Evolutionary conservation across 2,113 vertebrate species (phyloP).

Genomic region (Lontra canadensis): DNA sequence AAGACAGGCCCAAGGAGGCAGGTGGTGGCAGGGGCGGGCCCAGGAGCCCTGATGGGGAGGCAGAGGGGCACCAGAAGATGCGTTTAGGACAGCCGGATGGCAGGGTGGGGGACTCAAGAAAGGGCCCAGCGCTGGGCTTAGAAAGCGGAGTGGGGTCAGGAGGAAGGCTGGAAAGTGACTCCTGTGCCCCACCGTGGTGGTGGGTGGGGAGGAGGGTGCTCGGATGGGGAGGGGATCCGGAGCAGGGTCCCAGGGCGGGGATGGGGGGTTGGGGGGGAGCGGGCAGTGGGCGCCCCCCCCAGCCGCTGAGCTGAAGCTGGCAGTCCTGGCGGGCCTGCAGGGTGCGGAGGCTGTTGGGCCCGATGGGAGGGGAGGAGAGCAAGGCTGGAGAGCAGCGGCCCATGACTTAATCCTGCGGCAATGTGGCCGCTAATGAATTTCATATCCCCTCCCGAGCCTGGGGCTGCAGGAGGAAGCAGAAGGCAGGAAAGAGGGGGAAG

Average conservation of each 20-base stretch:
- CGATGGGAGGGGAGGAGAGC: not conserved
- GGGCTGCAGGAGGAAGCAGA: not conserved
- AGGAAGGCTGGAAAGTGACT: conserved; percentile 14
- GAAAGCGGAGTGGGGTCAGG: not conserved
- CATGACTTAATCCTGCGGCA: conserved; percentile 44
- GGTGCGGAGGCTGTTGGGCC: not conserved
- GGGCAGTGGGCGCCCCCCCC: too few species aligned
- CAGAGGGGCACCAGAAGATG: not conserved
- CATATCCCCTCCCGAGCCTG: conserved; percentile 56
- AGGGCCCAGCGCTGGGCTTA: too few species aligned
- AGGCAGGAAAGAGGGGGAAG: not conserved
- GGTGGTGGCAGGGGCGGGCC: not conserved
- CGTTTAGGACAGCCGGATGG: not conserved
- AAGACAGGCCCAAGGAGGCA: not conserved
- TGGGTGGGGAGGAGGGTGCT: not conserved
- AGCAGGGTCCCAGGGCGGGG: not conserved
- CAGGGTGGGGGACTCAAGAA: not conserved
- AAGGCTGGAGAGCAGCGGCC: not conserved
- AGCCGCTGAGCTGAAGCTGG: not conserved
- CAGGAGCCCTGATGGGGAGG: not conserved
- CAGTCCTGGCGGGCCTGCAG: not conserved
- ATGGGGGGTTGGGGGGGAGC: not conserved
- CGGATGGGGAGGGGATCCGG: not conserved
- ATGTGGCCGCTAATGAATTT: conserved; percentile 59
- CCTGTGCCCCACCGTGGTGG: not conserved